Conservation (phyloP, 2,888 invertebrate species). For the Drosophila pseudotalamancana region DNA sequence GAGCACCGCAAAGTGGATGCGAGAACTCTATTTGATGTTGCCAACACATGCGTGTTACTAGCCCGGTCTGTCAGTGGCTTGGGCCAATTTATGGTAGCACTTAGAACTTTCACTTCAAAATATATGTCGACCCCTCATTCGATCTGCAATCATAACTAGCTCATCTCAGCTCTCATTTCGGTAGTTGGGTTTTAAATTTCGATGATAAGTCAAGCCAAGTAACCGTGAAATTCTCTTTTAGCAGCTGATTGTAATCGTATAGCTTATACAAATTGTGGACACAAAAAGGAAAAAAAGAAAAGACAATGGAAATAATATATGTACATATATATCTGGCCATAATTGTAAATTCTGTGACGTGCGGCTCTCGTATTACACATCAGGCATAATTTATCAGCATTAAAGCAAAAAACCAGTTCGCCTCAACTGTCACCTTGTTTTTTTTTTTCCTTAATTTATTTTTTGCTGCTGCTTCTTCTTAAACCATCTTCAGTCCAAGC, state of each 20-base stretch:
- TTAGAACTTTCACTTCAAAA: conserved; percentile 6
- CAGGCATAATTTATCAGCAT: conserved; percentile 65
- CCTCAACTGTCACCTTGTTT: conserved; percentile 14
- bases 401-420: conserved; percentile 61
- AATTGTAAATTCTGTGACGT: conserved; percentile 38
- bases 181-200: conserved; percentile 15
- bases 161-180: conserved; percentile 26
- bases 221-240: conserved; percentile 31
- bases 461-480: background rate
- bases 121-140: background rate
- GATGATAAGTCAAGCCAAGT: conserved; percentile 18
- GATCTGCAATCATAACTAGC: conserved; percentile 17
- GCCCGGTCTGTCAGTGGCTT: conserved; percentile 8
- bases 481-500: conserved; percentile 11
- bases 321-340: conserved; percentile 26
- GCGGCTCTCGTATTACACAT: conserved; percentile 53
- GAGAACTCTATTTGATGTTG: conserved; percentile 42
- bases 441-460: background rate
- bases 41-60: conserved; percentile 24
- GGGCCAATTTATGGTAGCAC: background rate
- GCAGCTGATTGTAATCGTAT: conserved; percentile 28
- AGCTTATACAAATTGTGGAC: conserved; percentile 27
- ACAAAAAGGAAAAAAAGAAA: background rate
- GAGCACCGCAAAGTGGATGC: conserved; percentile 13
- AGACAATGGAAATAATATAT: conserved; percentile 30